Conservation (phyloP, 1,140 invertebrate species). For the Caenorhabditis remanei region DNA sequence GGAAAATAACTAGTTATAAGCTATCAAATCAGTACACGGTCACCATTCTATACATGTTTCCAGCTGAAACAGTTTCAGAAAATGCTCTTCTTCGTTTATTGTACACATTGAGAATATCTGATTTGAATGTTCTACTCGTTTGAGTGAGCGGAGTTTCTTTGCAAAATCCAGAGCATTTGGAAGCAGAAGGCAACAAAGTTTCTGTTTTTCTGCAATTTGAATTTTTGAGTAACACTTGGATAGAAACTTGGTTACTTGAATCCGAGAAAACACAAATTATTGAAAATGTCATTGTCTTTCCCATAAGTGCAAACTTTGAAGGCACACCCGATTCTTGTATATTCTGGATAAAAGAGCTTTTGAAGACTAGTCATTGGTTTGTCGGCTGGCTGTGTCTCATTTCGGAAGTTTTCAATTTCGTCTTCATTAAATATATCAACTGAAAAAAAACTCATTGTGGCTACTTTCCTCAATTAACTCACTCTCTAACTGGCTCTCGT, state of each 20-base stretch:
- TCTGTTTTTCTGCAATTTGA: no score
- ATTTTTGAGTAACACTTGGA: neutral
- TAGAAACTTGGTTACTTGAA: neutral
- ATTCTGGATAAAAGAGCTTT: neutral
- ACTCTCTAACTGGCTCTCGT: no score
- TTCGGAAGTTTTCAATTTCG: no score
- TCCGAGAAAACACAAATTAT: neutral
- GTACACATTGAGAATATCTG: neutral
- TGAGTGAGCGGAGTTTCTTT: neutral
- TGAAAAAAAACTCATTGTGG: no score
- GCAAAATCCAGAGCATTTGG: neutral
- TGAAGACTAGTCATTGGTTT: no score
- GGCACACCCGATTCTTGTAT: neutral
- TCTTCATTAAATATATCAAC: no score
- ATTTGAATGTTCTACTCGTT: neutral
- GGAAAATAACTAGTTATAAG: neutral
- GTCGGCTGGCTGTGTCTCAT: no score
- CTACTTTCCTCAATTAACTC: no score
- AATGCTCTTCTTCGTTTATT: neutral
- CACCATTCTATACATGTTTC: slow-evolving; percentile 1
- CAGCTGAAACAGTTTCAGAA: neutral
- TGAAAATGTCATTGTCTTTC: neutral
- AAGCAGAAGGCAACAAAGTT: no score
- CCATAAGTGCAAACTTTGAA: neutral
- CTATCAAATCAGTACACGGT: neutral